A percentile compares a stretch with the other conserved stretches of the same genome.
phyloP scores from a whole-genome alignment of 2,797 vertebrate genomes.

The Cyclura pinguis region DNA sequence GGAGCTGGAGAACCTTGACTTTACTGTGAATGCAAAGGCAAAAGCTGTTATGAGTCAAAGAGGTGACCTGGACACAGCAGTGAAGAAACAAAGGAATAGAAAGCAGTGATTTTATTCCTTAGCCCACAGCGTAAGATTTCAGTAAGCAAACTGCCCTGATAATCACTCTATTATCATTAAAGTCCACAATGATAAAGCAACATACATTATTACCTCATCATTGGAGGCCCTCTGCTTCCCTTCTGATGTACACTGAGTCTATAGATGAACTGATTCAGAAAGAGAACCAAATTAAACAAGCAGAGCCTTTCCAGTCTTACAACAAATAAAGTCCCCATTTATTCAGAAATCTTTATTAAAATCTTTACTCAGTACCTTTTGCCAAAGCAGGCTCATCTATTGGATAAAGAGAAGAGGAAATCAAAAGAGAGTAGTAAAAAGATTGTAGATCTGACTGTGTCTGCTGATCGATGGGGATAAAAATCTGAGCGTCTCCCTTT shows the following conservation, averaged over 20 bases:
- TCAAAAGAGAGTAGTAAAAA: constrained; percentile 66
- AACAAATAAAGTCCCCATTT: constrained; percentile 62
- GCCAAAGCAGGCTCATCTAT: constrained; percentile 55
- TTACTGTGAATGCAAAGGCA: not conserved
- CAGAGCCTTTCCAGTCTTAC: constrained; percentile 40
- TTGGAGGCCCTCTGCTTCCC: constrained; percentile 29
- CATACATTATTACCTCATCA: constrained; percentile 4
- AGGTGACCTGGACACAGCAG: not conserved
- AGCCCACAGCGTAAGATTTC: not conserved
- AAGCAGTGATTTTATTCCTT: not conserved
- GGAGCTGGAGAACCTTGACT: not conserved
- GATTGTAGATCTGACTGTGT: not conserved
- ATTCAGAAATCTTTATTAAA: constrained; percentile 76
- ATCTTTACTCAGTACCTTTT: constrained; percentile 64
- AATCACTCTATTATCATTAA: constrained; percentile 24
- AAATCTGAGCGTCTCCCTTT: not conserved
- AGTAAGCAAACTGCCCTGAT: accelerated
- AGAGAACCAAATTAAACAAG: constrained; percentile 56
- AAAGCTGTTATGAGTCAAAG: not conserved
- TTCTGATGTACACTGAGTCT: not conserved
- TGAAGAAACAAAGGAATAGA: not conserved
- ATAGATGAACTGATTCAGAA: constrained; percentile 19
- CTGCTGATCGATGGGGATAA: not conserved
- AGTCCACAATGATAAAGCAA: constrained; percentile 15
- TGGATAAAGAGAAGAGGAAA: constrained; percentile 65